Evolutionary conservation across 1,140 invertebrate species (phyloP).

Genomic region (Listronotus oregonensis): DNA sequence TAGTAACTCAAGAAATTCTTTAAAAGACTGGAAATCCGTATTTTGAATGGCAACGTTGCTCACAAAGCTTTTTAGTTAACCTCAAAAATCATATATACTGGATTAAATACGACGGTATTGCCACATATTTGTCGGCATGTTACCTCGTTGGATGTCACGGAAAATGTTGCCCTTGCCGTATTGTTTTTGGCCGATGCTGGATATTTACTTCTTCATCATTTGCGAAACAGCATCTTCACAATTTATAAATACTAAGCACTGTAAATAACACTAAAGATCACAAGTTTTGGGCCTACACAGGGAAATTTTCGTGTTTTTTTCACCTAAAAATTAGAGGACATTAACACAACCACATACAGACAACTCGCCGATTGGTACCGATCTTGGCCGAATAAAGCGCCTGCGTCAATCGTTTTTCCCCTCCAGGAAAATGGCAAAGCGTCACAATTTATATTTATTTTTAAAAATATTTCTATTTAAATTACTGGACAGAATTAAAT

Average conservation of each 20-base stretch:
- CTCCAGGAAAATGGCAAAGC: no score
- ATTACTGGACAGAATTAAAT: no score
- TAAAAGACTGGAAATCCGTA: background rate
- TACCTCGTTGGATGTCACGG: conserved; percentile 15
- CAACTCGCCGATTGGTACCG: no score
- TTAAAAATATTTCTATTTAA: no score
- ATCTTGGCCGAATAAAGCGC: no score
- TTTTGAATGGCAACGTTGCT: conserved; percentile 14
- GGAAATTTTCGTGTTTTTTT: conserved; percentile 5
- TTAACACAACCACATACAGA: conserved; percentile 16
- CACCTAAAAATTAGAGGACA: conserved; percentile 6
- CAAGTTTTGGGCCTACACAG: conserved; percentile 1
- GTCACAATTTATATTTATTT: no score
- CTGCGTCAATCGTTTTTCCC: no score
- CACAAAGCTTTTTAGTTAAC: conserved; percentile 10
- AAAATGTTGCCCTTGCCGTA: conserved; percentile 22
- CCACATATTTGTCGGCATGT: conserved; percentile 16
- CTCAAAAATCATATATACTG: conserved; percentile 11
- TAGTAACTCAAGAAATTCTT: background rate
- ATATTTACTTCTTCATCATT: conserved; percentile 9
- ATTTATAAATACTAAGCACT: background rate
- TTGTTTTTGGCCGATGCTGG: conserved; percentile 27
- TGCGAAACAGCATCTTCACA: background rate
- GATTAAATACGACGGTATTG: conserved; percentile 12
- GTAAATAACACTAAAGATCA: background rate